Conservation (phyloP, 2,113 vertebrate species). For the Phaethornis superciliosus region DNA sequence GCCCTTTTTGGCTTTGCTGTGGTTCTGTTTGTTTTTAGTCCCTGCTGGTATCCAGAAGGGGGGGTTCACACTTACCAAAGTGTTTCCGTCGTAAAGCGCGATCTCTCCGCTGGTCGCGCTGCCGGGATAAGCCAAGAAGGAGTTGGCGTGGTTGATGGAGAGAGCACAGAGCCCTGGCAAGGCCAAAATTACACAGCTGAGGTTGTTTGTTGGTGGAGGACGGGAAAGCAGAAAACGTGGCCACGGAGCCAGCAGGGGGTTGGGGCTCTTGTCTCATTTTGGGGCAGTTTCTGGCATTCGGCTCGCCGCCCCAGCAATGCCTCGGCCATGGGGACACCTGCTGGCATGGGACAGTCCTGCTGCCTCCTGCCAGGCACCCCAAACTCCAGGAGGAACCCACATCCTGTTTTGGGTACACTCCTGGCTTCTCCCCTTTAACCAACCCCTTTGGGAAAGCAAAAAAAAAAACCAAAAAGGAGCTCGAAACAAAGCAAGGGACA, state of each 20-base stretch:
- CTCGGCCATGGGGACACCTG: conserved; percentile 63
- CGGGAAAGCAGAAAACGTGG: not conserved
- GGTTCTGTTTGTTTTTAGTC: conserved; percentile 1
- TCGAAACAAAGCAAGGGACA: not conserved
- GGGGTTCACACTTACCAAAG: conserved; percentile 82
- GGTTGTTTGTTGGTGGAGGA: not conserved
- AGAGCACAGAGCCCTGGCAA: conserved; percentile 90
- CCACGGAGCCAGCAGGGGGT: not conserved
- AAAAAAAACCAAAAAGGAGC: too few relatives aligned
- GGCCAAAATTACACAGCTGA: not conserved
- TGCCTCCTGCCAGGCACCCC: not conserved
- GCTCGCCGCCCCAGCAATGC: not conserved
- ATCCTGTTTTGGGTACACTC: not conserved
- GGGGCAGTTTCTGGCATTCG: not conserved
- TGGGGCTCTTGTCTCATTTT: not conserved
- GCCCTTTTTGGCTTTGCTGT: not conserved
- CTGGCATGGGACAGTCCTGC: conserved; percentile 46
- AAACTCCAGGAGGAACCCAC: not conserved
- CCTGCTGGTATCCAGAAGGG: not conserved
- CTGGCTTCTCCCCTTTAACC: not conserved
- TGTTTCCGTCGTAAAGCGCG: conserved; percentile 90
- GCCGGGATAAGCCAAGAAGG: conserved; percentile 93
- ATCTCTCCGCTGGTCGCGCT: conserved; percentile 91
- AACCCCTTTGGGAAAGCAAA: not conserved
- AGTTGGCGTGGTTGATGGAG: conserved; percentile 94